Base-by-base conservation (phyloP, 1,140 invertebrate genomes). In the Neodiprion lecontei region DNA sequence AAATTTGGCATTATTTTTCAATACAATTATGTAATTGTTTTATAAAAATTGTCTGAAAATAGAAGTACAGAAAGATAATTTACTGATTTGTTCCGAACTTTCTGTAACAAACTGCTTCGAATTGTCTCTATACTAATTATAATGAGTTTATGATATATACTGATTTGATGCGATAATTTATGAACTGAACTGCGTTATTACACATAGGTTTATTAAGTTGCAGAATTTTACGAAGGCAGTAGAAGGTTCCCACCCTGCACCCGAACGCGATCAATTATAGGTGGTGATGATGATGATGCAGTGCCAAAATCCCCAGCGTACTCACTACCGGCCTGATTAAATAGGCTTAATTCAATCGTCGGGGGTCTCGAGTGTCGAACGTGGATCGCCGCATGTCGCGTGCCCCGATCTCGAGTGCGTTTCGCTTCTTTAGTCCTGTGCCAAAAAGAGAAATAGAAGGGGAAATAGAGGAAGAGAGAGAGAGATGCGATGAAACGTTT, bases 291-390 rank as follows among this genome's bases (percentile, higher is more conserved):
- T 4, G 53, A 61, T 12, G 9, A 61, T 12, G 53, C 53, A 61
- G 53, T 61, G 53, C n/a, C 53, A 17, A 61, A 61, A 61, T 61
- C 53, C 53, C 53, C 8, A 17, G 53, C n/a, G 53, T 61, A 61
- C n/a, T 40, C 28, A 40, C 28, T 40, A 61, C 53, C 8, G n/a
- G 53, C 4, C 53, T 78, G 80, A 82, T 80, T 78, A 82, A 83
- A 83, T 76, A 78, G 76, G 77, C 82, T 81, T 82, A 82, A 83
- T 83, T 61, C n/a, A 14, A 76, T 79, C 79, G 75, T 75, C 70
- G 71, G 79, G 77, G 67, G 74, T 78, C 70, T 83, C 79, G 48
- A 83, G 81, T 82, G 79, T 76, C 68, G 47, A 53, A 48, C 40
- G 40, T 47, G 40, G 67, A 76, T 50, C 78, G 17, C 70, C 70